Evolutionary conservation across 2,888 invertebrate species (phyloP), one percentile per base, ranked within the genome.

Genomic region (Oxyteleia sp.): DNA sequence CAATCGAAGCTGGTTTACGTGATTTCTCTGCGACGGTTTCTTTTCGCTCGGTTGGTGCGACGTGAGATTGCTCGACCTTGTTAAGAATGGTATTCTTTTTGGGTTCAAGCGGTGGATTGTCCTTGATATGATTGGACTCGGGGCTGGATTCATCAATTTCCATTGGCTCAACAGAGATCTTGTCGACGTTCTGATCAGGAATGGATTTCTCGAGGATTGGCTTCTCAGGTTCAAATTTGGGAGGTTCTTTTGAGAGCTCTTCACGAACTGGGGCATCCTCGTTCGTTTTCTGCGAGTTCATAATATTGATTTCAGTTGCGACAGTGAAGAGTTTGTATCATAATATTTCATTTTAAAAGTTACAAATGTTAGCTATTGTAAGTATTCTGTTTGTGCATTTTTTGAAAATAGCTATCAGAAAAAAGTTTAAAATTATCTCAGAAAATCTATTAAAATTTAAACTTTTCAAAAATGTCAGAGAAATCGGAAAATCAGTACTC

Each of bases 21-120:
- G n/a, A n/a, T n/a, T n/a, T n/a, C n/a, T n/a, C n/a, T n/a, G n/a
- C n/a, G n/a, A n/a, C n/a, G n/a, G n/a, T n/a, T n/a, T 85, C 83
- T 43, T 84, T 76, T 11, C 72, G 80, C 7, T 84, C 83, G 4
- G 13, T 59, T 0, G 68, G 43, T 5, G 82, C 75, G 1, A 59
- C 59, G 0, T 85, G 84, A n/a, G 85, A 69, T 43, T 72, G 74
- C 13, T 89, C 90, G 1, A 83, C 75, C 8, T 79, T 72, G 35
- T 85, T 84, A 47, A 45, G 18, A 5, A 23, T 41, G 7, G 51
- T 20, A 16, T 16, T 59, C 32, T 82, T 76, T 49, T 86, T 84
- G 13, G 61, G 53, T 32, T 88, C 86, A 3, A 85, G 55, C 3
- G 72, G 15, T 0, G 20, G 15, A 11, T 8, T 78, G n/a, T 86